phyloP scores from a whole-genome alignment of 2,797 vertebrate species.

The Anas flavirostris region DNA sequence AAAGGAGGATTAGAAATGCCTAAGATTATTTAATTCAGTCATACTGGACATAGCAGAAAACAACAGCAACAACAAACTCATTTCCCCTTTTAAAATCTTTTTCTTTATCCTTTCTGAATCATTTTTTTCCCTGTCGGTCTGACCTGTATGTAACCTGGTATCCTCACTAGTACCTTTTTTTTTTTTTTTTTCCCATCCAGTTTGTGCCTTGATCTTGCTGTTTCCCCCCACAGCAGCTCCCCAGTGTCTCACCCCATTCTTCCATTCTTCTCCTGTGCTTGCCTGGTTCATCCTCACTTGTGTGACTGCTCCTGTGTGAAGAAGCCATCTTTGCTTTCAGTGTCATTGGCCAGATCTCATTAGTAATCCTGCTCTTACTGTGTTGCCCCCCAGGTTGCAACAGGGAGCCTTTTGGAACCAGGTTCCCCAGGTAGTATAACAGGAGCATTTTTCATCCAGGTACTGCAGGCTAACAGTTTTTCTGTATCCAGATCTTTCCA shows the following conservation, averaged over 20 bases:
- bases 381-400: not conserved
- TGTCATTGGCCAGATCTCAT: not conserved
- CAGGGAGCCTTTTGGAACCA: not conserved
- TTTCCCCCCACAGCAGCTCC: not conserved
- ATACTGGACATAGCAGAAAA: not conserved
- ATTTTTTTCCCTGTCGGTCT: not conserved
- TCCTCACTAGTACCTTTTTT: not conserved
- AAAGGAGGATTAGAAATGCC: constrained; percentile 42
- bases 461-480: not conserved
- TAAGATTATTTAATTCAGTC: constrained; percentile 48
- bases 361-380: not conserved
- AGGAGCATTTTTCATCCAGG: not conserved
- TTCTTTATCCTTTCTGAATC: not conserved
- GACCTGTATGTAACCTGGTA: not conserved
- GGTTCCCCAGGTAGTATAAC: not conserved
- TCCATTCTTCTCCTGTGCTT: not conserved
- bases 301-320: not conserved
- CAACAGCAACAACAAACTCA: not conserved
- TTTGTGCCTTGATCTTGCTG: not conserved
- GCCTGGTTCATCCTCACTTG: not conserved
- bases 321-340: not conserved
- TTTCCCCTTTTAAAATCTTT: not conserved
- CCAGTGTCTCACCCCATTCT: not conserved
- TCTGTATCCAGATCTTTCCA: not conserved
- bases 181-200: not conserved